Evolutionary conservation across 2,113 vertebrate species (phyloP).

Genomic region (Pampusana beccarii): DNA sequence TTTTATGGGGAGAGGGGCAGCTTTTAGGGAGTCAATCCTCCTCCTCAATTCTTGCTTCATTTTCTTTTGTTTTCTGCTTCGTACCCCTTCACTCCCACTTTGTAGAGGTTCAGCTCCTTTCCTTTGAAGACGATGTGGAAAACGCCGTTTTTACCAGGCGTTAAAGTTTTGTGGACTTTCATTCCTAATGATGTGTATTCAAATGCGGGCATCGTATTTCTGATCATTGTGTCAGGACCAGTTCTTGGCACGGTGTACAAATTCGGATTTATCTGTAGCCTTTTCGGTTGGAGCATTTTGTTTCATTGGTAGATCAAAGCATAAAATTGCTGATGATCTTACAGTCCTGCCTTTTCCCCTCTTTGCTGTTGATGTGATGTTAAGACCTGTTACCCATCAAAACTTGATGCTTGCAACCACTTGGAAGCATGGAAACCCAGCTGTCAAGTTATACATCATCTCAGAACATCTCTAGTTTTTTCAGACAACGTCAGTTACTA

Average conservation of each 20-base stretch:
- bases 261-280: neutral
- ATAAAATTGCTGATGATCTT: constrained; percentile 32
- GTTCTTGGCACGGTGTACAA: neutral
- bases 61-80: neutral
- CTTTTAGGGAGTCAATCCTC: neutral
- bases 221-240: neutral
- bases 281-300: constrained; percentile 23
- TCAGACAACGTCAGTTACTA: neutral
- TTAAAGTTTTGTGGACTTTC: neutral
- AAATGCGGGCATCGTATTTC: neutral
- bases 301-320: constrained; percentile 35
- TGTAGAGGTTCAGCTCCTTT: neutral
- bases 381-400: neutral
- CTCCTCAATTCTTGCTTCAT: neutral
- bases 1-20: neutral
- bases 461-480: neutral
- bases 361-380: neutral
- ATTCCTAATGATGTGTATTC: neutral
- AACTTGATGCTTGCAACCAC: neutral
- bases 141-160: neutral
- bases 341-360: neutral
- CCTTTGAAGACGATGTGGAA: neutral
- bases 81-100: neutral
- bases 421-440: neutral
- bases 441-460: neutral